Base-by-base conservation (phyloP, 2,113 vertebrate species). In the Micronisus gabar region DNA sequence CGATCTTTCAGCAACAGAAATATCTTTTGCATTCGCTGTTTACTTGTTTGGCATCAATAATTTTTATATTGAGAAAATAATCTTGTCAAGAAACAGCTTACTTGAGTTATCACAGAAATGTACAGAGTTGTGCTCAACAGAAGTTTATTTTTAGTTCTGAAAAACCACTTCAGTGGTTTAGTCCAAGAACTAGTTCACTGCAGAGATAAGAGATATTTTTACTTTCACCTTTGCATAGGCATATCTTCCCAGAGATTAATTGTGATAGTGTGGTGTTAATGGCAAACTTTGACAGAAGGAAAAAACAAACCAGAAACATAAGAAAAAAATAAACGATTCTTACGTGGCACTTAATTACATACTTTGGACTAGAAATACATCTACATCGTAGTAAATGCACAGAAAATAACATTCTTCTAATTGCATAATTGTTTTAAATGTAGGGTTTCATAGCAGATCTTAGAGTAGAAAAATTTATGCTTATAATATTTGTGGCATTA, bases 61-160 rank as follows among this genome's bases (percentile, higher is more conserved):
- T 38, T 67, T 90, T 74, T 84, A 32, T 70, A 66, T 61, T 50
- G n/a, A 81, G 30, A 83, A 90, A 81, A 76, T 22, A 26, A 32
- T 58, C 53, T 63, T 48, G 18, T 75, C 76, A 94, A 70, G 94
- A 79, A 89, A 52, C 14, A 82, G 25, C 36, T 91, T 53, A 16
- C 27, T 90, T 1, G 4, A 75, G 48, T 66, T 82, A 70, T 59
- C 29, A 62, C 1, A 1, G 70, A 76, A 93, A 87, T 50, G 56
- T 55, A 74, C 48, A 82, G 76, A 84, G 13, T 22, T 82, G 14
- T 70, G 70, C 73, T 92, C 45, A 80, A 79, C 45, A 53, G 58
- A 79, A 63, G 18, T 58, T 75, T 95, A 95, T 97, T 97, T 97
- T 97, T 95, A 97, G 83, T 79, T 82, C 81, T 50, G 43, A 89